phyloP scores from a whole-genome alignment of 1,140 invertebrate genomes.

The Nasonia giraulti region DNA sequence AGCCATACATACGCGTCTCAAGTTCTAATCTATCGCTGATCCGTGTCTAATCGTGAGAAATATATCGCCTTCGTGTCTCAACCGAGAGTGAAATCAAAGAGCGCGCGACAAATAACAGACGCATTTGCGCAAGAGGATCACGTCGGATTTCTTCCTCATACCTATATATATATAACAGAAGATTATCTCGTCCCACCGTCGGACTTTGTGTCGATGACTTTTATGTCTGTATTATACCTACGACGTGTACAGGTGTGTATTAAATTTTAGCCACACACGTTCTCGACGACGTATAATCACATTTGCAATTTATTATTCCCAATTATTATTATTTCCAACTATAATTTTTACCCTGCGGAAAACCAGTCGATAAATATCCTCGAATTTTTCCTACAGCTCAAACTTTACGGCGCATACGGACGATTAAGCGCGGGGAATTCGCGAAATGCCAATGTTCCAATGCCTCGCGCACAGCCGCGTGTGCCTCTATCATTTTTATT shows the following conservation, averaged over 20 bases:
- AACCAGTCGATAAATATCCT: neutral
- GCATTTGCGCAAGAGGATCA: constrained; percentile 63
- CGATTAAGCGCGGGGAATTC: neutral
- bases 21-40: constrained; percentile 22
- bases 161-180: constrained; percentile 10
- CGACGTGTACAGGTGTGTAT: neutral
- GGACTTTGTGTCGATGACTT: neutral
- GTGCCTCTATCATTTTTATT: neutral
- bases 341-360: too few species aligned
- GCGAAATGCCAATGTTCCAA: neutral
- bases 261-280: neutral
- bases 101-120: constrained; percentile 60
- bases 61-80: neutral
- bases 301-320: neutral
- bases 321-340: too few species aligned
- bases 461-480: neutral
- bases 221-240: neutral
- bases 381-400: neutral
- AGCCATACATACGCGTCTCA: neutral
- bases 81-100: constrained; percentile 14
- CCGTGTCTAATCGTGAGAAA: constrained; percentile 33
- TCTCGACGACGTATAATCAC: neutral
- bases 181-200: constrained; percentile 59
- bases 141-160: constrained; percentile 57
- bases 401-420: constrained; percentile 2